Evolutionary conservation across 1,140 invertebrate genomes (phyloP).

Genomic region (Brachystomella parvula): DNA sequence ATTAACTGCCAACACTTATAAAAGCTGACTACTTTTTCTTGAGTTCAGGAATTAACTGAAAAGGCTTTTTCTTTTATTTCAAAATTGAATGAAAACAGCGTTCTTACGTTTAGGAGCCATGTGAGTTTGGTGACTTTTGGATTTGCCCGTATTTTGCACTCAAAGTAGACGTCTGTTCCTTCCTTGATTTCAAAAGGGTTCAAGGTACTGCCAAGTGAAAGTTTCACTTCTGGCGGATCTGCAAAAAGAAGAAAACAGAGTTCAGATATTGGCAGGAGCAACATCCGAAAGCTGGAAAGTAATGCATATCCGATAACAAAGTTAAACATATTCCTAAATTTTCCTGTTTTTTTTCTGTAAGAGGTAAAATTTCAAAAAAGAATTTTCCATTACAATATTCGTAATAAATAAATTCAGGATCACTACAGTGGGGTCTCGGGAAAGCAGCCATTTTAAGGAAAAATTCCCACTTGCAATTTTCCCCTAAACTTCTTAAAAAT

Average conservation of each 20-base stretch:
- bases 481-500: too few relatives aligned
- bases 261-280: too few relatives aligned
- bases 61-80: not conserved
- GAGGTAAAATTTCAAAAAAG: not conserved
- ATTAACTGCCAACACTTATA: not conserved
- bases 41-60: not conserved
- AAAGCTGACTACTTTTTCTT: not conserved
- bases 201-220: constrained; percentile 72
- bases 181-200: constrained; percentile 81
- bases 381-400: not conserved
- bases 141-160: constrained; percentile 81
- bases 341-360: not conserved
- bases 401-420: not conserved
- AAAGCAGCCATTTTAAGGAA: too few relatives aligned
- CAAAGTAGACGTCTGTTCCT: constrained; percentile 86
- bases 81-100: not conserved
- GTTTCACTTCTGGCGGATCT: constrained; percentile 75
- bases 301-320: too few relatives aligned
- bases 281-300: too few relatives aligned
- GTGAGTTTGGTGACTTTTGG: constrained; percentile 72
- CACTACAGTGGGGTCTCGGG: too few relatives aligned
- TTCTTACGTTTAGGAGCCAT: constrained; percentile 77
- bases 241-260: constrained; percentile 35
- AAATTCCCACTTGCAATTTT: too few relatives aligned
- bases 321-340: not conserved